phyloP scores from a whole-genome alignment of 2,113 vertebrate species.

The Ageneiosus marmoratus region DNA sequence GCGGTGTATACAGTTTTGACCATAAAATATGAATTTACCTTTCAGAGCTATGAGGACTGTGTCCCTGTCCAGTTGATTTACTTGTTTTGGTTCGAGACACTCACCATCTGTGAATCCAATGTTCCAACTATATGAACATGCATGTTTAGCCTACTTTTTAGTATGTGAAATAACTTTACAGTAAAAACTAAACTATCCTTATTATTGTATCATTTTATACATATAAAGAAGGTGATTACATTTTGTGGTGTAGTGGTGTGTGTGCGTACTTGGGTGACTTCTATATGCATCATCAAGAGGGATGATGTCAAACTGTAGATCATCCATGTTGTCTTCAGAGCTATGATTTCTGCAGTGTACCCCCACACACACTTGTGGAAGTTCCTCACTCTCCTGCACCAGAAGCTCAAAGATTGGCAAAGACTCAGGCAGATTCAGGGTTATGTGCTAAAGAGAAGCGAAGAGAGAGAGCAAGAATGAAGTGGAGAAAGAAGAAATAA shows the following conservation, averaged over 20 bases:
- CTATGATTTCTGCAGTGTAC: constrained; percentile 33
- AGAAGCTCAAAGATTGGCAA: constrained; percentile 82
- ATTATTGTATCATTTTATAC: not conserved
- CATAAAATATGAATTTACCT: constrained; percentile 54
- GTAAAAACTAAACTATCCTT: not conserved
- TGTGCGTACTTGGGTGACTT: constrained; percentile 31
- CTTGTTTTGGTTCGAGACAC: constrained; percentile 66
- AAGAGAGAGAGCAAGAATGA: not conserved
- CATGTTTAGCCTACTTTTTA: not conserved
- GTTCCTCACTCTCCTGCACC: constrained; percentile 80
- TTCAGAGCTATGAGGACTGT: constrained; percentile 74
- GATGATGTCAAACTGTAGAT: constrained; percentile 78
- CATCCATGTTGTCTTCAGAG: constrained; percentile 72
- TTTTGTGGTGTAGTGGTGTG: not conserved
- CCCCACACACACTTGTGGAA: constrained; percentile 66
- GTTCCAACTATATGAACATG: not conserved
- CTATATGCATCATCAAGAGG: constrained; percentile 67
- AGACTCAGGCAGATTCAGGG: constrained; percentile 73
- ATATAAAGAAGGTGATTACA: not conserved
- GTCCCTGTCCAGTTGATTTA: constrained; percentile 76
- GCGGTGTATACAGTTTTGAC: not conserved
- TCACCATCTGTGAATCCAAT: constrained; percentile 63
- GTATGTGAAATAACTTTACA: not conserved
- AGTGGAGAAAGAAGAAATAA: too few relatives aligned
- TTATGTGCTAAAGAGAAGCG: constrained; percentile 70